Evolutionary conservation across 2,888 invertebrate genomes (phyloP).

Genomic region (Morpho achilles): DNA sequence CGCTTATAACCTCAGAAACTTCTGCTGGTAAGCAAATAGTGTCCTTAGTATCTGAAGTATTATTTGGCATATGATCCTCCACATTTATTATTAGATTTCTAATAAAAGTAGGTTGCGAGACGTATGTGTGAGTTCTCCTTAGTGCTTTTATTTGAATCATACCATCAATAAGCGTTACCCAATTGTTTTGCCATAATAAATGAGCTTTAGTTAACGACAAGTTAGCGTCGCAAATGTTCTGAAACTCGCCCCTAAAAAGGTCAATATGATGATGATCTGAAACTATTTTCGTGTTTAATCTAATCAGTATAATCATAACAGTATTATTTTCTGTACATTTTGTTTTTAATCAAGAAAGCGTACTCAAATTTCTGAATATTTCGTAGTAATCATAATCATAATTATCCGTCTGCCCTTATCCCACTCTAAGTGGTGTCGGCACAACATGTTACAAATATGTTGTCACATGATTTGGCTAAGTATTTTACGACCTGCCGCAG

Average conservation of each 20-base stretch:
- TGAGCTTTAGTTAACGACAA: conserved; percentile 44
- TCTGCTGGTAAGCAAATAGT: conserved; percentile 30
- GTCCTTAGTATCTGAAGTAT: conserved; percentile 13
- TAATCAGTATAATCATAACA: neutral
- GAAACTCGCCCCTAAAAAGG: conserved; percentile 38
- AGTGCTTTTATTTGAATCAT: conserved; percentile 88
- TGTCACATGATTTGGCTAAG: too few relatives aligned
- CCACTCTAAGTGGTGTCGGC: too few relatives aligned
- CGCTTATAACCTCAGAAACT: conserved; percentile 13
- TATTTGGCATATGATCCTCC: conserved; percentile 29
- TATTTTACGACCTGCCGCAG: too few relatives aligned
- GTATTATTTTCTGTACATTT: neutral
- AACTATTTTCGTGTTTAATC: too few relatives aligned
- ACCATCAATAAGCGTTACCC: conserved; percentile 90
- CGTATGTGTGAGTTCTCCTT: conserved; percentile 76
- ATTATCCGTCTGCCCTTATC: too few relatives aligned
- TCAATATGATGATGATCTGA: too few relatives aligned
- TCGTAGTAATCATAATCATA: too few relatives aligned
- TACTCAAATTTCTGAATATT: too few relatives aligned
- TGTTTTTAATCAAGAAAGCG: too few relatives aligned
- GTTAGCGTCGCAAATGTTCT: conserved; percentile 40
- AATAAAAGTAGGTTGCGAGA: conserved; percentile 79
- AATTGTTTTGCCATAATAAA: conserved; percentile 84
- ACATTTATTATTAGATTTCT: conserved; percentile 40
- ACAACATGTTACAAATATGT: too few relatives aligned